A percentile compares a stretch with the other conserved stretches of the same genome.
phyloP scores from a whole-genome alignment of 2,113 vertebrate genomes.

The Oreotragus oreotragus region DNA sequence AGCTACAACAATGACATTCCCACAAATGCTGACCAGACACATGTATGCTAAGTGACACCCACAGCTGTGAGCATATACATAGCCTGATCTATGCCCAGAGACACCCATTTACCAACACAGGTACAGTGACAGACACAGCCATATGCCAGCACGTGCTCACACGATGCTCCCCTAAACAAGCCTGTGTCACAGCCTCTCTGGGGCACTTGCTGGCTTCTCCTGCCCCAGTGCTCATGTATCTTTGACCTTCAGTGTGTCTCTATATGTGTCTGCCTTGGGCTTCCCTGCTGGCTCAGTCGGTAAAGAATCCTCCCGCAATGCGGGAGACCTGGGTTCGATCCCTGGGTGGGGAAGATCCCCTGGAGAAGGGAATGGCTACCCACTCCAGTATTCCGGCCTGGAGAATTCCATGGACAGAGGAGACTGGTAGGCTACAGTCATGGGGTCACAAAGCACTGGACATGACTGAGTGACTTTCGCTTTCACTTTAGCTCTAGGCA shows the following conservation, averaged over 20 bases:
- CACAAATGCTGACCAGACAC: neutral
- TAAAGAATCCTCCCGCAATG: neutral
- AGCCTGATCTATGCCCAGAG: neutral
- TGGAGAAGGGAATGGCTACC: neutral
- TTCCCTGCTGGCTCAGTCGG: neutral
- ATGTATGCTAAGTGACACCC: neutral
- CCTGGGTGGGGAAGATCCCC: neutral
- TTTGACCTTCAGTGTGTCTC: neutral
- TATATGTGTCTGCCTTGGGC: neutral
- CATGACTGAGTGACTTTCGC: neutral
- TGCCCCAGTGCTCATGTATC: accelerated
- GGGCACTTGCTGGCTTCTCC: neutral
- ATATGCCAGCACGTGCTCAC: too few relatives aligned
- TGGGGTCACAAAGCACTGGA: neutral
- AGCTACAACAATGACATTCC: neutral
- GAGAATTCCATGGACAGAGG: neutral
- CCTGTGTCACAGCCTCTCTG: accelerated
- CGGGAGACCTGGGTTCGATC: neutral
- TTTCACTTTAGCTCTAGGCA: neutral
- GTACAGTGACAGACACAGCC: too few relatives aligned
- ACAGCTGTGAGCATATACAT: neutral
- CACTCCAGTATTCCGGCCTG: neutral
- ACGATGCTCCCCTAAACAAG: neutral
- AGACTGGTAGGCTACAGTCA: neutral
- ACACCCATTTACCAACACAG: neutral